Conservation (phyloP, 53 echinoderm and acorn worm genomes). For the Patiria pectinifera region DNA sequence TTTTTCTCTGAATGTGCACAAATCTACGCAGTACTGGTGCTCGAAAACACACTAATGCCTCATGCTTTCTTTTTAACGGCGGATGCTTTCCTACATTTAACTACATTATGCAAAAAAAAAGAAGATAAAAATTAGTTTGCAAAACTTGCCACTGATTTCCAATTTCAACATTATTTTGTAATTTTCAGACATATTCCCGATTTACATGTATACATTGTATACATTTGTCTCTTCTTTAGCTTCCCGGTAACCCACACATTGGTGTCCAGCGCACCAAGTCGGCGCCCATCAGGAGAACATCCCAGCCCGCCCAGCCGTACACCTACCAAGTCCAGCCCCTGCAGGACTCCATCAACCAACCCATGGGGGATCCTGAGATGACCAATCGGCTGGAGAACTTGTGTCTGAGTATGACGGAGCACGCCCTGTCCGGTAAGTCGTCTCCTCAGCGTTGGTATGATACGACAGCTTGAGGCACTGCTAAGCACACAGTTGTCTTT, state of each 20-base stretch:
- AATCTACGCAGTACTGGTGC: no score
- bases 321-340: constrained; percentile 59
- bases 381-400: constrained; percentile 85
- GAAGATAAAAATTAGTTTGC: no score
- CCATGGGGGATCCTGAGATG: constrained; percentile 83
- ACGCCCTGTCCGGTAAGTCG: constrained; percentile 81
- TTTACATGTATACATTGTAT: neutral
- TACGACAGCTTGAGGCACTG: no score
- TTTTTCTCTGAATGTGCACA: no score
- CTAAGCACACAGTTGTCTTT: no score
- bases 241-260: constrained; percentile 73
- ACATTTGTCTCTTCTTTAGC: constrained; percentile 22
- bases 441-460: neutral
- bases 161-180: neutral
- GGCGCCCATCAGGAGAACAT: constrained; percentile 72
- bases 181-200: neutral
- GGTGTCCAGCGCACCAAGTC: constrained; percentile 91
- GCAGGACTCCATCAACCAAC: constrained; percentile 65
- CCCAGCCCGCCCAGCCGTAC: constrained; percentile 71
- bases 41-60: no score
- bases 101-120: no score
- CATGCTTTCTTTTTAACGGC: no score
- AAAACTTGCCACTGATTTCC: no score
- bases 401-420: constrained; percentile 96
- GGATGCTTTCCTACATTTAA: no score